Base-by-base conservation (phyloP, 35 echinoderm and acorn worm species). In the Apostichopus californicus region DNA sequence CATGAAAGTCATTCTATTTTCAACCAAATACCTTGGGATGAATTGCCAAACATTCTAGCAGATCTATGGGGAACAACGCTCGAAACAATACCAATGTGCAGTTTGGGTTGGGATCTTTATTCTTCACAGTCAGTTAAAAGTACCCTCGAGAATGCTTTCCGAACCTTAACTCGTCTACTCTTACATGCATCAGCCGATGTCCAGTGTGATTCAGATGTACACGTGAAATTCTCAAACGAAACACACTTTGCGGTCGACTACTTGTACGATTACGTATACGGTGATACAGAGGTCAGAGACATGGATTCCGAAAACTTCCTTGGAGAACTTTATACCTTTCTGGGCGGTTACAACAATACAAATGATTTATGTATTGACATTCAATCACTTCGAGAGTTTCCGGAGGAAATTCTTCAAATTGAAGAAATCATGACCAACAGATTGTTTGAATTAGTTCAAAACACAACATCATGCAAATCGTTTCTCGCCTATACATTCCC, bases 21-120 rank as follows among this genome's bases (percentile, higher is more conserved):
- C 21, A 10, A 17, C 72, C 5, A 5, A 73, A 9, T 89, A 28
- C 61, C 63, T 9, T 89, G 60, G 86, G 64, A 73, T 8, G 28
- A 89, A 10, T 24, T 89, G 9, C 86, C 86, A 66, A 55, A 12
- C 10, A 89, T 60, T 73, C 3, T 89, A 63, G 46, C 14, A 22
- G 86, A 89, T 54, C 23, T 89, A 12, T 89, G 57, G 57, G 68
- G 68, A 9, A 46, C 61, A 2, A 60, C 86, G 11, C 72, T 89
- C 14, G 21, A 28, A 52, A 75, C 86, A 15, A 24, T 65, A 5
- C 86, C 86, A 55, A 89, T 89, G 21, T 89, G 86, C n/a, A 6
- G 22, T 55, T 10, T 89, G 21, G 86, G 61, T 15, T 89, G 86
- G 86, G 86, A 89, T 21, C 86, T 89, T 54, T 89, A 65, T 12